phyloP scores from a whole-genome alignment of 2,113 vertebrate genomes.

The Myodes glareolus region DNA sequence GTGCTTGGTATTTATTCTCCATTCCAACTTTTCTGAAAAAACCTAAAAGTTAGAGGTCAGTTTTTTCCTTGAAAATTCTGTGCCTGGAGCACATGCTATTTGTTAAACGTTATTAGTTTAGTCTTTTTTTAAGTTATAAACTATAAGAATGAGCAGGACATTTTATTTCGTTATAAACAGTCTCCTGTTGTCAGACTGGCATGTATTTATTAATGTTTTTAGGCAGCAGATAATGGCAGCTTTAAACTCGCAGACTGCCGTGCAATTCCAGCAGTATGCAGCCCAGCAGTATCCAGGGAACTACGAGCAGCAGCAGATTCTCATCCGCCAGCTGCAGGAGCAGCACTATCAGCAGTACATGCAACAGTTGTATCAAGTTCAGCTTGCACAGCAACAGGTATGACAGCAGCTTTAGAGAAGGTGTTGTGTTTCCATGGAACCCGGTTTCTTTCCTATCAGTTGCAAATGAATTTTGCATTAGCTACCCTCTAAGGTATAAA shows the following conservation, averaged over 20 bases:
- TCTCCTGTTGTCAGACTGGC: constrained; percentile 53
- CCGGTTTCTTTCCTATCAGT: neutral
- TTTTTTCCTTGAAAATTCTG: constrained; percentile 20
- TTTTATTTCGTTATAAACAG: constrained; percentile 28
- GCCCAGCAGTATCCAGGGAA: constrained; percentile 98
- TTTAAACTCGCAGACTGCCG: constrained; percentile 96
- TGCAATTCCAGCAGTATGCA: constrained; percentile 99
- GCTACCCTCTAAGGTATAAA: neutral
- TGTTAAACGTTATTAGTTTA: neutral
- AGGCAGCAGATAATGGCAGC: constrained; percentile 99
- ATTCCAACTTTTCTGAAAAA: neutral
- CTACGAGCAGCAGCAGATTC: constrained; percentile 95
- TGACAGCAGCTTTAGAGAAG: neutral
- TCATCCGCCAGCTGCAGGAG: constrained; percentile 98
- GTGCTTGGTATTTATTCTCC: neutral
- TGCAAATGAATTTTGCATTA: constrained; percentile 59
- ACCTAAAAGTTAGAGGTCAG: neutral
- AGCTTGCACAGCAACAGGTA: constrained; percentile 99
- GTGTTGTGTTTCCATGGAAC: neutral
- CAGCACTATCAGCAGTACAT: constrained; percentile 99
- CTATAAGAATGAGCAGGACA: neutral
- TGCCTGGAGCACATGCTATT: neutral
- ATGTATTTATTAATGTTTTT: constrained; percentile 61
- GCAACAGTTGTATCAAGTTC: constrained; percentile 99
- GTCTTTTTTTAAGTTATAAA: neutral